phyloP scores from a whole-genome alignment of 1,140 invertebrate species.

The Galendromus occidentalis region DNA sequence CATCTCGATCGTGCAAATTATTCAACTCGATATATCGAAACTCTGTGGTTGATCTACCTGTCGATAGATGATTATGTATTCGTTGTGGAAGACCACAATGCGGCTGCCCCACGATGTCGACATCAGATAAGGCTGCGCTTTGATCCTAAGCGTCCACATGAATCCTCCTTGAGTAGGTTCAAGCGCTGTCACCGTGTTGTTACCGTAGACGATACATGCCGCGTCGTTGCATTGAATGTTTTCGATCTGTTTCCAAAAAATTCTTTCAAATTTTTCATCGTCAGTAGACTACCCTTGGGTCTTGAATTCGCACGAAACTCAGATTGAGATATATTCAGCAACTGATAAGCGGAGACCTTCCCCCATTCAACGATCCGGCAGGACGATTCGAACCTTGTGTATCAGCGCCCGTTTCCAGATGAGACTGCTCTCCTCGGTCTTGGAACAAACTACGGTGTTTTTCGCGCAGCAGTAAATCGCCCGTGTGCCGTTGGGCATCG shows the following conservation, averaged over 20 bases:
- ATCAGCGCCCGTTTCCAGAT: neutral
- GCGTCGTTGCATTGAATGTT: neutral
- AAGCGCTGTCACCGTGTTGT: neutral
- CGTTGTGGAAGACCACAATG: neutral
- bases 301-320: neutral
- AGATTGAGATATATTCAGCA: neutral
- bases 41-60: too few relatives aligned
- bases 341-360: neutral
- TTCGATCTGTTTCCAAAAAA: neutral
- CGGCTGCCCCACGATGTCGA: neutral
- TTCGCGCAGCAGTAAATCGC: neutral
- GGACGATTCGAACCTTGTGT: neutral
- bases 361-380: neutral
- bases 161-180: neutral
- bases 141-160: neutral
- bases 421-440: neutral
- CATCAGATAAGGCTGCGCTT: neutral
- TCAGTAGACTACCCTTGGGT: neutral
- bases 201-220: neutral
- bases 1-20: too few relatives aligned
- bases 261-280: neutral
- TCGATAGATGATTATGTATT: neutral
- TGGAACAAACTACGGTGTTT: neutral
- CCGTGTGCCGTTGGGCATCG: neutral
- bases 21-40: too few relatives aligned